Evolutionary conservation across 1,140 invertebrate species (phyloP).

Genomic region (Drosophila pachea): DNA sequence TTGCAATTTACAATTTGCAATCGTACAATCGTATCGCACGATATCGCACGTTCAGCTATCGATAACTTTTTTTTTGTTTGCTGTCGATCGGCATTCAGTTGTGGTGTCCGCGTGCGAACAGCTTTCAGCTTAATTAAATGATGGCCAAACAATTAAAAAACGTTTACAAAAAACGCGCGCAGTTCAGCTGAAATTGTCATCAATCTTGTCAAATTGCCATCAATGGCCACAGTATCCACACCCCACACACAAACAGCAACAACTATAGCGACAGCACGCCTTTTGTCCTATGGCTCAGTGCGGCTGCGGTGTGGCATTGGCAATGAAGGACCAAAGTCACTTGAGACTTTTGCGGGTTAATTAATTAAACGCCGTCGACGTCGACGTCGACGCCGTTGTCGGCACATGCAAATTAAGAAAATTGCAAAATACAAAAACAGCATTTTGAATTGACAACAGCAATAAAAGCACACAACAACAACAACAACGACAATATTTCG

Average conservation of each 20-base stretch:
- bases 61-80: slow-evolving; percentile 1
- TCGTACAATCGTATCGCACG: slow-evolving; percentile 14
- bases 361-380: slow-evolving; percentile 45
- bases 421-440: slow-evolving; percentile 61
- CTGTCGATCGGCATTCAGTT: neutral
- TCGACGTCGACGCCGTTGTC: slow-evolving; percentile 24
- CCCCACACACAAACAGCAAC: slow-evolving; percentile 14
- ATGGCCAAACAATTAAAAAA: slow-evolving; percentile 63
- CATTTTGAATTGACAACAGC: slow-evolving; percentile 27
- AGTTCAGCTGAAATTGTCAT: slow-evolving; percentile 54
- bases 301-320: slow-evolving; percentile 13
- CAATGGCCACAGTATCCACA: slow-evolving; percentile 33
- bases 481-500: slow-evolving; percentile 20
- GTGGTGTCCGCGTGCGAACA: slow-evolving; percentile 1
- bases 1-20: slow-evolving; percentile 5
- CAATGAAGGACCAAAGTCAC: slow-evolving; percentile 63
- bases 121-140: slow-evolving; percentile 70
- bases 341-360: slow-evolving; percentile 54
- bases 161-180: slow-evolving; percentile 53
- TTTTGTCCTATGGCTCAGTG: slow-evolving; percentile 33
- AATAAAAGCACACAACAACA: slow-evolving; percentile 15
- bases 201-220: slow-evolving; percentile 65
- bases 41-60: slow-evolving; percentile 31
- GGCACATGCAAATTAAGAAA: slow-evolving; percentile 76
- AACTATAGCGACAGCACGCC: slow-evolving; percentile 19